These are phyloP conservation scores for Zapus hudsonius DNA, from an alignment of 2,113 vertebrate genomes.

Conservation along the genomic window DNA sequence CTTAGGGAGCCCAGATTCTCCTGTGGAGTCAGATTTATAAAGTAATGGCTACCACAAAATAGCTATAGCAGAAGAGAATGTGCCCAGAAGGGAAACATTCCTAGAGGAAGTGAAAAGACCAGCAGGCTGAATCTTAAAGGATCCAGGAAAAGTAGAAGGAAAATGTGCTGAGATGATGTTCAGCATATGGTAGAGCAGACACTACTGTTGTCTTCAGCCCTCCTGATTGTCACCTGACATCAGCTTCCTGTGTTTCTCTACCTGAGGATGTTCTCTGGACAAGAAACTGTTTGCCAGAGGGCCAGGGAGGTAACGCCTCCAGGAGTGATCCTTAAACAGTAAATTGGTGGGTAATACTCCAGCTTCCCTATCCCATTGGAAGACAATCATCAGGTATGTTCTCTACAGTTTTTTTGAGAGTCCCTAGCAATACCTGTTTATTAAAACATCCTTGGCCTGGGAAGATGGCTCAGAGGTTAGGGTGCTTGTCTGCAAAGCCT, in stretches of 20 bases:
- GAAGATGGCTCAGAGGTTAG: no score
- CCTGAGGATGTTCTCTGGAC: conserved; percentile 1
- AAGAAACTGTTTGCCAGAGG: not conserved
- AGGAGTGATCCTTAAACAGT: not conserved
- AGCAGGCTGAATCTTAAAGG: not conserved
- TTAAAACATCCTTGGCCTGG: not conserved
- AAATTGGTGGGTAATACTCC: not conserved
- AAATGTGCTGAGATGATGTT: not conserved
- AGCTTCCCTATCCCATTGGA: not conserved
- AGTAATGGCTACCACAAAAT: not conserved
- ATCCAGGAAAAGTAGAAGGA: not conserved
- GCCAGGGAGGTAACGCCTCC: not conserved
- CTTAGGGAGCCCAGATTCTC: not conserved
- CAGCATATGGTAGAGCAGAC: not conserved
- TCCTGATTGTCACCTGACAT: not conserved
- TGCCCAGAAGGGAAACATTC: not conserved
- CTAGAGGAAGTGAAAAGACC: not conserved
- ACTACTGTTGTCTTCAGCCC: not conserved
- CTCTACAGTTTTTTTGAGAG: not conserved
- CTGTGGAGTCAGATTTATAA: not conserved
- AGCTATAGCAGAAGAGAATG: not conserved
- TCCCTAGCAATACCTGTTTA: not conserved
- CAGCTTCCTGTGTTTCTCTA: not conserved
- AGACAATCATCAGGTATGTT: not conserved
- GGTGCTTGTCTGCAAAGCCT: no score